These are phyloP conservation scores for Glaucomys volans DNA, from an alignment of 2,113 vertebrate species.

Conservation along the genomic window DNA sequence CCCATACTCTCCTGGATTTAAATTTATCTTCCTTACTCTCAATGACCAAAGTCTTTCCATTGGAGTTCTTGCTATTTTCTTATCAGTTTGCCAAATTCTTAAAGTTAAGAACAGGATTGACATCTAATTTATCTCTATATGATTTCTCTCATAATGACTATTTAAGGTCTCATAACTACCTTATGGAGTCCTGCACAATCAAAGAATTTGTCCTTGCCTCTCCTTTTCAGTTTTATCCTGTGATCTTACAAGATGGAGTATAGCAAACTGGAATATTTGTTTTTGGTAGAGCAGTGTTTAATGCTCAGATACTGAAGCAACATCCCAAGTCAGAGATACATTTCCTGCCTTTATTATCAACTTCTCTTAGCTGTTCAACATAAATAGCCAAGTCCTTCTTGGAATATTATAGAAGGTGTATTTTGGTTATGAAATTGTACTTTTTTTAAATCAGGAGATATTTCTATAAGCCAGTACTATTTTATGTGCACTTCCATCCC, in stretches of 20 bases:
- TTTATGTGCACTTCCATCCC: neutral
- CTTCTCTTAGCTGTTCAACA: neutral
- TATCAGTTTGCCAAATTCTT: neutral
- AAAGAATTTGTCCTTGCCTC: neutral
- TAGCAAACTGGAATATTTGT: neutral
- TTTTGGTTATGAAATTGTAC: neutral
- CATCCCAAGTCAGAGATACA: neutral
- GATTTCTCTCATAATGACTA: neutral
- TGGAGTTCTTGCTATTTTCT: neutral
- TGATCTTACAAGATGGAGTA: neutral
- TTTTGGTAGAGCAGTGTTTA: neutral
- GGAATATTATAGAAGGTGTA: neutral
- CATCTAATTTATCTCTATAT: neutral
- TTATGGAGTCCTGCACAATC: neutral
- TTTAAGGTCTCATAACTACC: neutral
- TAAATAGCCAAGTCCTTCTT: neutral
- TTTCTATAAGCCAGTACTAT: neutral
- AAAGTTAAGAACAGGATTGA: neutral
- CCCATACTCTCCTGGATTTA: neutral
- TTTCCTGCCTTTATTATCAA: neutral
- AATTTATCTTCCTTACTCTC: neutral
- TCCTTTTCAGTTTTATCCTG: neutral
- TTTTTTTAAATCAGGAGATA: neutral
- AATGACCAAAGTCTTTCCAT: no score
- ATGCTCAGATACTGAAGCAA: rapidly evolving